Conservation (phyloP, 1,140 invertebrate genomes). For the Drosophila watanabei region DNA sequence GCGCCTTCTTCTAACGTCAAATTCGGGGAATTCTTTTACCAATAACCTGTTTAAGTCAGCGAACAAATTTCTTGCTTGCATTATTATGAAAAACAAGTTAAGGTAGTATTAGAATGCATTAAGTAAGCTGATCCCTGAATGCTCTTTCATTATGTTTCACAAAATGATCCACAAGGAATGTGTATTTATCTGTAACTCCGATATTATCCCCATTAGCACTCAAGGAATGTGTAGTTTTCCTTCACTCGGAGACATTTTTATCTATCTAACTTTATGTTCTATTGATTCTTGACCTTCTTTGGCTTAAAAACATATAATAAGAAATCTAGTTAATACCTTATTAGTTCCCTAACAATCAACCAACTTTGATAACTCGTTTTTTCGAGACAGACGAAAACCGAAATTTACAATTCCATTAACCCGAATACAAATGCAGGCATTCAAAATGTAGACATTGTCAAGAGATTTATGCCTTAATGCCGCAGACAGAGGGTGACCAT, state of each 20-base stretch:
- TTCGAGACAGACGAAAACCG: neutral
- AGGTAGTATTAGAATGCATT: neutral
- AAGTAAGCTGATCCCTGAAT: neutral
- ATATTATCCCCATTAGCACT: neutral
- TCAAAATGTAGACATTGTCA: constrained; percentile 8
- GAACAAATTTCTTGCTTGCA: constrained; percentile 3
- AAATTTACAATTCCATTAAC: constrained; percentile 24
- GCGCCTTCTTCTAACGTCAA: neutral
- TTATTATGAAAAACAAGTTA: constrained; percentile 7
- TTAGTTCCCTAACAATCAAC: neutral
- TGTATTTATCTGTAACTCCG: too few species aligned
- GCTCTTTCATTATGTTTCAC: neutral
- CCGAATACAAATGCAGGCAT: constrained; percentile 11
- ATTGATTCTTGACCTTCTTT: neutral
- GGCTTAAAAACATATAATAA: neutral
- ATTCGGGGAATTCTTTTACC: constrained; percentile 3
- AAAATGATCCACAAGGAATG: neutral
- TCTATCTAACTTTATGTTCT: too few species aligned
- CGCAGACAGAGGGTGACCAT: constrained; percentile 1
- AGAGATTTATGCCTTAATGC: constrained; percentile 4
- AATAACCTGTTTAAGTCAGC: constrained; percentile 3
- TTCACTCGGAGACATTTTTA: neutral
- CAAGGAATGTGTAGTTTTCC: neutral
- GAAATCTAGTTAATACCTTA: neutral
- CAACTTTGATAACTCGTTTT: constrained; percentile 12